Base-by-base conservation (phyloP, 2,888 invertebrate genomes). In the Zonitis immaculata region DNA sequence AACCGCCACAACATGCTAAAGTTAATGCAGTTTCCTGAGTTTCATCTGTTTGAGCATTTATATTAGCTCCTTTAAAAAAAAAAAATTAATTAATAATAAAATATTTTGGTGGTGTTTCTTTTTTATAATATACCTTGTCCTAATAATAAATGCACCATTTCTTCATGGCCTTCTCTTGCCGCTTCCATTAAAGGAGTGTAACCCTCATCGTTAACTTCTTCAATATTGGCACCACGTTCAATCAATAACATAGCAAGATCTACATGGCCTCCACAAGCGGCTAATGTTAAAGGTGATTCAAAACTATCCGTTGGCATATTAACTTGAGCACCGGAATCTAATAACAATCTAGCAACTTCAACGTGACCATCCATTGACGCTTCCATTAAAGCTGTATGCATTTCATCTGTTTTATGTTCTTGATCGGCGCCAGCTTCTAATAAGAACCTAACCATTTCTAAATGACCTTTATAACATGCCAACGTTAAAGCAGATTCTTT, bases 301-400 rank as follows among this genome's bases (percentile, higher is more conserved):
- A 98, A 98, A 76, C 97, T 96, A 77, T 98, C 98, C 46, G 96
- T 95, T 50, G 98, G 97, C 95, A 99, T 96, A 79, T 99, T 99
- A 52, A 95, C 94, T 82, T 97, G 97, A 48, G 98, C 98, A 58
- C 98, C 98, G 20, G 94, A 95, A 78, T 98, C 96, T 14, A 99
- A 79, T 60, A 99, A 81, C 59, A 98, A 80, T 65, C 94, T 81
- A 7, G 97, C 97, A 44, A 99, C 98, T 78, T 98, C 97, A 0
- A 97, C 95, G 73, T 99, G 98, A 0, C 99, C 98, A 76, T 99
- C 98, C 98, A 99, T 99, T 56, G 96, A 95, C 48, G 98, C 98
- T 78, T 99, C 98, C 97, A 99, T 98, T 42, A 99, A 80, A 42
- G 98, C 98, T 22, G 98, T 98, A 78, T 99, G 98, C 96, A 99